phyloP scores from a whole-genome alignment of 92 coral and sea anemone genomes.

The Montipora capitata region DNA sequence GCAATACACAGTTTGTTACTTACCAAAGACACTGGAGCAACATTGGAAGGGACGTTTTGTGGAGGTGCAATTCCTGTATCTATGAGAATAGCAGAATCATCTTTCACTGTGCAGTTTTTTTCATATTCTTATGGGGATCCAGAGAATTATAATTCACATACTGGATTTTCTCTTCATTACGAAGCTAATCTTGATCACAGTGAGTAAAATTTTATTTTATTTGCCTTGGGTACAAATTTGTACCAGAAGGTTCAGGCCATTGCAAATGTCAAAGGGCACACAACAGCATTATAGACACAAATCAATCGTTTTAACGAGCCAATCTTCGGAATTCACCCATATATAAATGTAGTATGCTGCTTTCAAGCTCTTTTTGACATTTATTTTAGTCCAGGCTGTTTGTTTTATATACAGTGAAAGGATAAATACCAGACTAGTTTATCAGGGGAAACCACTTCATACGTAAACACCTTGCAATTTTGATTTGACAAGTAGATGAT shows the following conservation, averaged over 20 bases:
- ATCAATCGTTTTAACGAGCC: no score
- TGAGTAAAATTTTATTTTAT: background rate
- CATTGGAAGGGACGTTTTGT: conserved; percentile 61
- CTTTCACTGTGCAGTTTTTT: conserved; percentile 69
- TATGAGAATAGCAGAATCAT: conserved; percentile 30
- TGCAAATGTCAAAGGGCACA: no score
- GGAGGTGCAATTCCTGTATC: conserved; percentile 63
- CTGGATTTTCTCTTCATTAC: conserved; percentile 47
- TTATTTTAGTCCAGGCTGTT: no score
- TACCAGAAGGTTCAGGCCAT: background rate
- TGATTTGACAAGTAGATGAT: no score
- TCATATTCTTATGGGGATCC: conserved; percentile 32
- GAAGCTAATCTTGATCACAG: conserved; percentile 19
- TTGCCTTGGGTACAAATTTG: background rate
- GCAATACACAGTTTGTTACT: conserved; percentile 53
- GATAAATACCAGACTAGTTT: no score
- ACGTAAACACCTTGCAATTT: no score
- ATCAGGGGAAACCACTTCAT: no score
- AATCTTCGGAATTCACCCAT: no score
- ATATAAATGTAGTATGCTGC: no score
- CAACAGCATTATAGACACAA: no score
- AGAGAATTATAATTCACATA: background rate
- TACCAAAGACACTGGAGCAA: background rate
- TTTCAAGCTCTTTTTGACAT: no score
- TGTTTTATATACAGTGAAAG: no score